Evolutionary conservation across 1,140 invertebrate species (phyloP).

Genomic region (honey bee (Apis mellifera)): DNA sequence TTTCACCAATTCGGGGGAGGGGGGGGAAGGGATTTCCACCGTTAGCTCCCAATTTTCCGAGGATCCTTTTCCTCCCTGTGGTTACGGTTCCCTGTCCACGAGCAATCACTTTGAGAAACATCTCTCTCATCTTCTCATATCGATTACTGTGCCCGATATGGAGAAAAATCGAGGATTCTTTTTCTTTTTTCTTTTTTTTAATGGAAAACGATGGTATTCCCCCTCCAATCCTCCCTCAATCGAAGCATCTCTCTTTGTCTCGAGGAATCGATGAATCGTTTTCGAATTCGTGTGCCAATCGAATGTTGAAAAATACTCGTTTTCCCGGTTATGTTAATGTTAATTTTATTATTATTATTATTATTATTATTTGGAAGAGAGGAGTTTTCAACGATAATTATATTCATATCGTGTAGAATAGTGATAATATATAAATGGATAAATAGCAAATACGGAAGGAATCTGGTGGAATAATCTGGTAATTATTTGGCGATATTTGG

Average conservation of each 20-base stretch:
- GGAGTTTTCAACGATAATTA: too few species aligned
- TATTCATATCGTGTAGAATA: too few species aligned
- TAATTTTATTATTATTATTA: too few species aligned
- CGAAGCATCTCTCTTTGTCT: too few species aligned
- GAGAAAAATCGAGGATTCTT: neutral
- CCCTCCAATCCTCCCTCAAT: too few species aligned
- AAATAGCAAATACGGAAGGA: neutral
- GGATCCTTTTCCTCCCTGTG: slow-evolving; percentile 11
- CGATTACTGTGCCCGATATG: neutral
- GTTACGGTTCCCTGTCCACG: slow-evolving; percentile 1
- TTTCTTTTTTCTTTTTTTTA: neutral
- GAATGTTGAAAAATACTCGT: too few species aligned
- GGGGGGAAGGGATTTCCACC: neutral
- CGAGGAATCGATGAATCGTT: too few species aligned
- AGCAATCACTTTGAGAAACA: slow-evolving; percentile 23
- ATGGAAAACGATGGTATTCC: too few species aligned
- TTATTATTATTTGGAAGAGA: too few species aligned
- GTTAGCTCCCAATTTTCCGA: slow-evolving; percentile 16
- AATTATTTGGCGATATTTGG: neutral
- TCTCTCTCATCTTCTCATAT: slow-evolving; percentile 4
- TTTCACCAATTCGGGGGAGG: slow-evolving; percentile 21
- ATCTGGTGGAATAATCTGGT: neutral
- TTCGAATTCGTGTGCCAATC: too few species aligned
- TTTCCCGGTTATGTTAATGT: too few species aligned
- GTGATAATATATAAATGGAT: too few species aligned